Evolutionary conservation across 2,797 vertebrate species (phyloP).

Genomic region (Podarcis siculus): DNA sequence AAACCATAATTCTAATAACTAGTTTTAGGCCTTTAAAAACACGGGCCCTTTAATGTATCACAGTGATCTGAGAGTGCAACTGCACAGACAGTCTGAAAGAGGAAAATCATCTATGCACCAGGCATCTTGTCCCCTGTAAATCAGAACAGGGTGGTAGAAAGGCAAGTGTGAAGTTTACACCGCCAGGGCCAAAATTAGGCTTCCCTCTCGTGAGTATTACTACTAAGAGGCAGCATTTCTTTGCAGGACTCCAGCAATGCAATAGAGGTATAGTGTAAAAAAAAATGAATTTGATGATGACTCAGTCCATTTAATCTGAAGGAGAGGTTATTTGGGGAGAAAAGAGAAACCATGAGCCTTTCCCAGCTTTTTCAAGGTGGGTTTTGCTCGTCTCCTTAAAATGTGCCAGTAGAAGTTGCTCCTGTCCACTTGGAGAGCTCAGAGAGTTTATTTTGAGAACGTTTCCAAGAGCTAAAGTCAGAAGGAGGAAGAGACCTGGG

Average conservation of each 20-base stretch:
- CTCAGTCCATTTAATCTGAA: background rate
- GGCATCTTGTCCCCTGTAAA: background rate
- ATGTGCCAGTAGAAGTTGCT: background rate
- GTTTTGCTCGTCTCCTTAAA: background rate
- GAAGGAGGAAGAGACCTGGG: background rate
- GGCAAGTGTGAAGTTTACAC: no score
- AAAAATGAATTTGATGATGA: background rate
- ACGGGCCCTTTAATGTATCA: background rate
- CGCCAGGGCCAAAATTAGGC: background rate
- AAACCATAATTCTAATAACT: background rate
- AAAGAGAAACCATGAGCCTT: background rate
- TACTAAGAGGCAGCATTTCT: background rate
- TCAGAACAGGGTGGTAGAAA: background rate
- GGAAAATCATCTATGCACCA: background rate
- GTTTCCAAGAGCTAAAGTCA: background rate
- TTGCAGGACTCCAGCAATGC: no score
- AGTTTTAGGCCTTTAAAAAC: background rate
- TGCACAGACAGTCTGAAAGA: background rate
- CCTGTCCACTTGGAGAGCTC: background rate
- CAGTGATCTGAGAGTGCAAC: background rate
- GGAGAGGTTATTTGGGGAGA: background rate
- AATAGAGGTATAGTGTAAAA: no score
- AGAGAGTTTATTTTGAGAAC: background rate
- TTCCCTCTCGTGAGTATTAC: background rate
- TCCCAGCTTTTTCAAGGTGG: background rate